Evolutionary conservation across 2,888 invertebrate genomes (phyloP).

Genomic region (Gymnocheta viridis): DNA sequence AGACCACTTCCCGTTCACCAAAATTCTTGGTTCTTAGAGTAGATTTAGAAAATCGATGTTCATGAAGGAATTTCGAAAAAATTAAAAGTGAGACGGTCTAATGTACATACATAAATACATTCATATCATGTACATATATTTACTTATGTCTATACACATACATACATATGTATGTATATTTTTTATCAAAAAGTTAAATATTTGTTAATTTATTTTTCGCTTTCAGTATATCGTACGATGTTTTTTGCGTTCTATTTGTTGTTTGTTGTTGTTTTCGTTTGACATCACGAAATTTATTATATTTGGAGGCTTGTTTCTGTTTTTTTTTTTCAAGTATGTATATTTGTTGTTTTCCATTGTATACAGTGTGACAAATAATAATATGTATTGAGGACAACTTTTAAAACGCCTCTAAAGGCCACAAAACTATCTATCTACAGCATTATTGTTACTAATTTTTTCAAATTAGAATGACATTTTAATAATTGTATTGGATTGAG

Average conservation of each 20-base stretch:
- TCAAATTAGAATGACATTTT: not conserved
- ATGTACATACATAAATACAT: no score
- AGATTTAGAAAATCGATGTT: no score
- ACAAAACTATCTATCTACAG: not conserved
- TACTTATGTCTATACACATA: not conserved
- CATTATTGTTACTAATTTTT: not conserved
- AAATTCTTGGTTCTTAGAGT: no score
- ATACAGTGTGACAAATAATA: slow-evolving; percentile 1
- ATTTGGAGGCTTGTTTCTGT: slow-evolving; percentile 23
- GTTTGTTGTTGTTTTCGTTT: slow-evolving; percentile 8
- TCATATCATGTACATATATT: not conserved
- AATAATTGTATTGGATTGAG: no score
- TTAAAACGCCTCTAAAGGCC: not conserved
- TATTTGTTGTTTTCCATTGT: not conserved
- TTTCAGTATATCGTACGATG: slow-evolving; percentile 1
- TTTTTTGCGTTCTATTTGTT: not conserved
- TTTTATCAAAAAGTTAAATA: not conserved
- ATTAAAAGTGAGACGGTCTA: no score
- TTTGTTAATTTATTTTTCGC: not conserved
- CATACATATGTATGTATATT: not conserved
- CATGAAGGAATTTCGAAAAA: no score
- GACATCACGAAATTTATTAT: not conserved
- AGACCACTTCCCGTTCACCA: no score
- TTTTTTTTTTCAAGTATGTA: not conserved
- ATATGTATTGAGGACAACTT: not conserved